phyloP scores from a whole-genome alignment of 2,888 invertebrate genomes.

The Miltochrista miniata region DNA sequence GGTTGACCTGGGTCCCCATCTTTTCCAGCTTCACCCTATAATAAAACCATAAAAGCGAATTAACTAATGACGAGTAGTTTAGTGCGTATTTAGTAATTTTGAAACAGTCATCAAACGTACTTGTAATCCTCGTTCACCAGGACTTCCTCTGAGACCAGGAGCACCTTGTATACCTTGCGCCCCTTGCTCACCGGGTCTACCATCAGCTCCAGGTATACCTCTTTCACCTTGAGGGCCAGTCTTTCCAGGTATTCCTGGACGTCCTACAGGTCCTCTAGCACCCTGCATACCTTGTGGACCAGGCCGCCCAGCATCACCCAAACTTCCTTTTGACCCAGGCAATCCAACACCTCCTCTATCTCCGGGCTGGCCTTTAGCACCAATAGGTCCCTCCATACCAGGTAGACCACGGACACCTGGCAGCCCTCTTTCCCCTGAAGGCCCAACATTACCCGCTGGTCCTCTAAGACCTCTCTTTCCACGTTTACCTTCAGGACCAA shows the following conservation, averaged over 20 bases:
- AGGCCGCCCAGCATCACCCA: slow-evolving; percentile 84
- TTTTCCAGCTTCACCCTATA: slow-evolving; percentile 90
- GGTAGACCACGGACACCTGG: slow-evolving; percentile 87
- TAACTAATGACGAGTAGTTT: too few relatives aligned
- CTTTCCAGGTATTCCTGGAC: slow-evolving; percentile 88
- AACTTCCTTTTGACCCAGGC: slow-evolving; percentile 84
- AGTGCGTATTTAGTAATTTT: neutral
- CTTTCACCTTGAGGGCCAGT: slow-evolving; percentile 88
- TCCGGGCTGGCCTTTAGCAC: slow-evolving; percentile 89
- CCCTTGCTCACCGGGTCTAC: slow-evolving; percentile 93
- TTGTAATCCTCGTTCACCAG: slow-evolving; percentile 90
- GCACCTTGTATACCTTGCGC: slow-evolving; percentile 91
- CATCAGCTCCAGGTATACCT: slow-evolving; percentile 92
- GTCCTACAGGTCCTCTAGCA: slow-evolving; percentile 85
- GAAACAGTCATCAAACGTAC: slow-evolving; percentile 62
- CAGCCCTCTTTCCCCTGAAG: slow-evolving; percentile 88
- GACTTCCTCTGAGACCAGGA: slow-evolving; percentile 89
- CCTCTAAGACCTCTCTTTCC: slow-evolving; percentile 91
- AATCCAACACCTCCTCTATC: slow-evolving; percentile 85
- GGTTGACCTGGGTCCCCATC: slow-evolving; percentile 90
- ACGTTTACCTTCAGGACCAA: slow-evolving; percentile 91
- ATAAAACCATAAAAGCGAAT: neutral
- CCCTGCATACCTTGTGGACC: slow-evolving; percentile 88
- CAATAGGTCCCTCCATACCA: slow-evolving; percentile 90
- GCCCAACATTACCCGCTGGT: slow-evolving; percentile 88